Evolutionary conservation across 2,888 invertebrate genomes (phyloP).

Genomic region (Gasteruption jaculator): DNA sequence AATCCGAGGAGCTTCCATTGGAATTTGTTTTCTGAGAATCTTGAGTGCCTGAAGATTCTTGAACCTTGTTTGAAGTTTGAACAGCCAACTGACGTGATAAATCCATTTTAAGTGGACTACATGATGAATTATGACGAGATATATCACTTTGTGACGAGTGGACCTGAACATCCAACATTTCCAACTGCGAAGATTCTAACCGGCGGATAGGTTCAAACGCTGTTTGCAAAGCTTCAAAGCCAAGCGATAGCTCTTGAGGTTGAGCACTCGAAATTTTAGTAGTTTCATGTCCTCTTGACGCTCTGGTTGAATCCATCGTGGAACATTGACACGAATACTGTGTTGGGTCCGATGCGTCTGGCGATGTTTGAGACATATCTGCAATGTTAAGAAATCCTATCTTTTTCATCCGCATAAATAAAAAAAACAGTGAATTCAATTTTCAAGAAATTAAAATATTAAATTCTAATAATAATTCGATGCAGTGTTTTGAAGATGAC

Average conservation of each 20-base stretch:
- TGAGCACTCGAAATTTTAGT: conserved; percentile 26
- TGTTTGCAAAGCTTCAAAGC: conserved; percentile 29
- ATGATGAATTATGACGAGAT: conserved; percentile 29
- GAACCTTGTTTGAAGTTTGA: conserved; percentile 31
- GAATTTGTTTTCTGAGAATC: no score
- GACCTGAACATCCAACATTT: conserved; percentile 27
- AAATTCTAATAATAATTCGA: no score
- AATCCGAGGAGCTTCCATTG: no score
- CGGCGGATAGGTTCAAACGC: conserved; percentile 33
- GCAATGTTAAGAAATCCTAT: conserved; percentile 25
- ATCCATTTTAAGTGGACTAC: conserved; percentile 31
- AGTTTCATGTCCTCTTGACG: conserved; percentile 27
- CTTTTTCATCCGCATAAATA: no score
- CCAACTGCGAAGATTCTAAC: conserved; percentile 27
- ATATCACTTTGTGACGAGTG: conserved; percentile 21
- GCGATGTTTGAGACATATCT: conserved; percentile 32
- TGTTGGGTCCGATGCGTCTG: conserved; percentile 28
- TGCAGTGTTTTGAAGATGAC: no score
- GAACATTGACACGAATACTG: conserved; percentile 36
- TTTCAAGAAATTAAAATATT: no score
- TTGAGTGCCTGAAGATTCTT: conserved; percentile 27
- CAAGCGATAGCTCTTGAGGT: conserved; percentile 28
- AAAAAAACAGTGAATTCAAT: no score
- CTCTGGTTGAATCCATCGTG: conserved; percentile 29
- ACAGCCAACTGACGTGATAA: conserved; percentile 31